Percentiles rank a stretch among this genome's conserved stretches.
Conservation (phyloP, 2,113 vertebrate genomes). For the Sterrhoptilus dennistouni region DNA sequence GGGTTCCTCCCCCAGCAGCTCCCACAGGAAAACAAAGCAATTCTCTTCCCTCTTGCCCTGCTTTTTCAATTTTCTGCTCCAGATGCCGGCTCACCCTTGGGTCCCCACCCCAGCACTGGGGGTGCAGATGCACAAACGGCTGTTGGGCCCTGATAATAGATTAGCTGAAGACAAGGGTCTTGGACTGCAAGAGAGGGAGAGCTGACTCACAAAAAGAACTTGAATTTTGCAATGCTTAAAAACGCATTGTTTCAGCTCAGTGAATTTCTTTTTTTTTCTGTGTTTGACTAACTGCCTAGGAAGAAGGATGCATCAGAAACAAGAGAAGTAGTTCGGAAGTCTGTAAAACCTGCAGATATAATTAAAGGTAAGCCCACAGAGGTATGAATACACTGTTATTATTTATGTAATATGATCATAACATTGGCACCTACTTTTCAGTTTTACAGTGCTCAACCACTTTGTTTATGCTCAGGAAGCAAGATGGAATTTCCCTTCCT, state of each 20-base stretch:
- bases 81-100: not conserved
- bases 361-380: conserved; percentile 14
- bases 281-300: not conserved
- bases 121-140: not conserved
- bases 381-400: not conserved
- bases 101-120: not conserved
- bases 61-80: not conserved
- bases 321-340: not conserved
- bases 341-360: not conserved
- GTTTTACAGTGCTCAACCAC: not conserved
- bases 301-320: not conserved
- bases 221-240: not conserved
- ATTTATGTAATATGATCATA: not conserved
- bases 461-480: not conserved
- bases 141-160: conserved; percentile 39
- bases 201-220: not conserved
- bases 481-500: not conserved
- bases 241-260: not conserved
- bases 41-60: not conserved
- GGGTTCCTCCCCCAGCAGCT: not conserved
- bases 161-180: not conserved
- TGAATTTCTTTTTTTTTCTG: not conserved
- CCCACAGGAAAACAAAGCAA: not conserved
- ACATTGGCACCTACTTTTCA: not conserved
- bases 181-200: not conserved